Evolutionary conservation across 2,888 invertebrate species (phyloP).

Genomic region (Sycophila texana): DNA sequence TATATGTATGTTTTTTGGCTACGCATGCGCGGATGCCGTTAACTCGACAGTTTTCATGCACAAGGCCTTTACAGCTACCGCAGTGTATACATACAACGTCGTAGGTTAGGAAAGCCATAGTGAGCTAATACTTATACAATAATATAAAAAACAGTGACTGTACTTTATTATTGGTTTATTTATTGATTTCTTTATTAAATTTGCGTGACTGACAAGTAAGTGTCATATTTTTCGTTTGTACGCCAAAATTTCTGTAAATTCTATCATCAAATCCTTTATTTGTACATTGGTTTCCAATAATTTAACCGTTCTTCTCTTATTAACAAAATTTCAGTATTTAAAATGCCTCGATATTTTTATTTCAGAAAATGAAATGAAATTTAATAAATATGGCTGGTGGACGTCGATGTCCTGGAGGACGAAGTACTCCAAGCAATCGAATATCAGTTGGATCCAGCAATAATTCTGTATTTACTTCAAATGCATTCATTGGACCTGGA

Average conservation of each 20-base stretch:
- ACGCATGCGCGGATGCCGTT: not conserved
- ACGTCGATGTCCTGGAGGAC: conserved; percentile 68
- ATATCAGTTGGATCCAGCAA: conserved; percentile 71
- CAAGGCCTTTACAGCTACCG: not conserved
- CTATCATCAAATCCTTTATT: no score
- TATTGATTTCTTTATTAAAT: no score
- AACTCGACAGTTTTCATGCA: not conserved
- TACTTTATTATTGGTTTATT: no score
- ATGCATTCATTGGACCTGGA: conserved; percentile 19
- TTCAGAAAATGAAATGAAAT: conserved; percentile 48
- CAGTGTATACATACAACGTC: conserved; percentile 36
- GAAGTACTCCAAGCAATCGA: conserved; percentile 67
- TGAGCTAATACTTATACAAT: no score
- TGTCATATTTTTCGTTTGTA: no score
- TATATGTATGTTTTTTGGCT: not conserved
- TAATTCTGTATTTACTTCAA: conserved; percentile 37
- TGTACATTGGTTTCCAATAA: no score
- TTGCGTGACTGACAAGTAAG: no score
- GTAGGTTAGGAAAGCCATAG: conserved; percentile 37
- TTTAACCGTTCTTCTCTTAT: no score
- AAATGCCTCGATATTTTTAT: no score
- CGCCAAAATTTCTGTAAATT: no score
- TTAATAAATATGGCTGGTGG: conserved; percentile 69
- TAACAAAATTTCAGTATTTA: no score
- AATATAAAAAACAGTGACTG: no score